These are phyloP conservation scores for Raphicerus campestris DNA, from an alignment of 2,113 vertebrate species.

Conservation along the genomic window DNA sequence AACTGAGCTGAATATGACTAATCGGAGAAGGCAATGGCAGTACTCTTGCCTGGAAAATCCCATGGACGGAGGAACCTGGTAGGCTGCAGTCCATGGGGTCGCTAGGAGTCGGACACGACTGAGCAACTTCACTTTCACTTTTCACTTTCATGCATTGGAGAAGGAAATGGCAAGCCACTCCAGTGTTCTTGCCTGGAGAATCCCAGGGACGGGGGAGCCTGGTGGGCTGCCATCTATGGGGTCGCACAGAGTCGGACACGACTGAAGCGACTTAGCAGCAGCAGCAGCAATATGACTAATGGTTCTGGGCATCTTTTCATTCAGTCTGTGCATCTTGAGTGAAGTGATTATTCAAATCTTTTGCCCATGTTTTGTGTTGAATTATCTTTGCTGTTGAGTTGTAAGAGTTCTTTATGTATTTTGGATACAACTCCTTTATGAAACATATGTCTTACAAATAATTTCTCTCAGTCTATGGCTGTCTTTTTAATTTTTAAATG, in stretches of 20 bases:
- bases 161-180: no score
- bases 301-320: background rate
- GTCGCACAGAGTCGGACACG: no score
- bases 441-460: background rate
- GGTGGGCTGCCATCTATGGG: no score
- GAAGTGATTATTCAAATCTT: background rate
- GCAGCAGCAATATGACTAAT: background rate
- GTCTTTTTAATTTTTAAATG: background rate
- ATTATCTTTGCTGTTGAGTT: background rate
- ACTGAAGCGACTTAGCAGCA: no score
- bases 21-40: no score
- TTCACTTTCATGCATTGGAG: no score
- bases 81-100: no score
- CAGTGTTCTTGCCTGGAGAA: no score
- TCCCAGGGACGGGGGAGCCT: accelerated
- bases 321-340: background rate
- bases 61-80: no score
- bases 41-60: no score
- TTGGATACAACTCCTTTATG: background rate
- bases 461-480: background rate
- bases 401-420: background rate
- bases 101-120: accelerated
- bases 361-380: background rate
- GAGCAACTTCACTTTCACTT: no score
- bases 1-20: no score